phyloP scores from a whole-genome alignment of 2,888 invertebrate genomes.

The Thera britannica region DNA sequence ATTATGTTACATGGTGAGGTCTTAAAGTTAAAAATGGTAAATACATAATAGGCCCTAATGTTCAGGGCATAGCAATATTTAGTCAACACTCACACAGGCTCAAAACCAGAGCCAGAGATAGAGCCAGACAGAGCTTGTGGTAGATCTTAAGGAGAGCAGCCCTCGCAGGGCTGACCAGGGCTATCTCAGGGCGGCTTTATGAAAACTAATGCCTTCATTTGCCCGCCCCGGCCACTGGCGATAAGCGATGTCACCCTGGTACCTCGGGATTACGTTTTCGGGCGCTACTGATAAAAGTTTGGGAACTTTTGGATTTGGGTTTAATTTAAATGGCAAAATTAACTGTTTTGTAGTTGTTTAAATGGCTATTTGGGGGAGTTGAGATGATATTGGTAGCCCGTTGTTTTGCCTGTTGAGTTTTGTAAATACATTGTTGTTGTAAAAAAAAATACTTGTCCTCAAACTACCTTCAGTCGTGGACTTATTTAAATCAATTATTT shows the following conservation, averaged over 20 bases:
- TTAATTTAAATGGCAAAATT: slow-evolving; percentile 68
- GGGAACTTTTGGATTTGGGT: slow-evolving; percentile 61
- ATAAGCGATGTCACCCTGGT: slow-evolving; percentile 81
- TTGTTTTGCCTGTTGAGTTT: slow-evolving; percentile 1
- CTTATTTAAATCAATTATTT: too few species aligned
- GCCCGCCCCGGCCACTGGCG: slow-evolving; percentile 65
- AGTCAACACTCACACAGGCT: too few species aligned
- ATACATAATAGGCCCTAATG: too few species aligned
- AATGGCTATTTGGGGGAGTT: slow-evolving; percentile 21
- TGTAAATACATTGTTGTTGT: not conserved
- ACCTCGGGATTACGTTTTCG: slow-evolving; percentile 73
- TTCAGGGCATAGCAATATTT: too few species aligned
- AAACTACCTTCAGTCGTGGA: too few species aligned
- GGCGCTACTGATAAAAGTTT: slow-evolving; percentile 71
- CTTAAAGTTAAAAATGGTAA: too few species aligned
- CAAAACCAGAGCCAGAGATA: too few species aligned
- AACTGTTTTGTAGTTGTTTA: slow-evolving; percentile 39
- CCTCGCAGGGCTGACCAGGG: slow-evolving; percentile 64
- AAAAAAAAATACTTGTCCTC: not conserved
- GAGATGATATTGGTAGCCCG: slow-evolving; percentile 14
- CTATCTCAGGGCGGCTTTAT: slow-evolving; percentile 78
- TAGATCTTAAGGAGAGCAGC: slow-evolving; percentile 57
- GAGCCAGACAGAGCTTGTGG: not conserved
- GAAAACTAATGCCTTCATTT: slow-evolving; percentile 84
- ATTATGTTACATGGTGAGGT: too few species aligned